Evolutionary conservation across 1,140 invertebrate genomes (phyloP).

Genomic region (Argopecten irradians): DNA sequence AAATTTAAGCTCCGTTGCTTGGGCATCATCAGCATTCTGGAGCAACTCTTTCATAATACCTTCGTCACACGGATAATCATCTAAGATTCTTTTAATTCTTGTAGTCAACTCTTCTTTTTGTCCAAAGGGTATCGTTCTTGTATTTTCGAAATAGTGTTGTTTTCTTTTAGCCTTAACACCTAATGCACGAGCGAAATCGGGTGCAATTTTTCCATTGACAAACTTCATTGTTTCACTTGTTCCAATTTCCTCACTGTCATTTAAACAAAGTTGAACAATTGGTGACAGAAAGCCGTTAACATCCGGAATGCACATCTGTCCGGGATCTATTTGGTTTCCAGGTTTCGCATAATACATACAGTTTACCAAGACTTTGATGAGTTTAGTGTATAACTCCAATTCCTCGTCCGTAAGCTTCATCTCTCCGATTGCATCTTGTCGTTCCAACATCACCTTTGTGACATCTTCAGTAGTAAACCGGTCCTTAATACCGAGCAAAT

Average conservation of each 20-base stretch:
- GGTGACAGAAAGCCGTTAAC: constrained; percentile 42
- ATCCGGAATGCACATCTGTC: constrained; percentile 55
- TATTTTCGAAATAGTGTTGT: constrained; percentile 39
- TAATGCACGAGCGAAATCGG: constrained; percentile 47
- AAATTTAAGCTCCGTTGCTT: constrained; percentile 71
- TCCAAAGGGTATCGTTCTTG: constrained; percentile 59
- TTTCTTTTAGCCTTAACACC: constrained; percentile 63
- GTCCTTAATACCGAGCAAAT: constrained; percentile 44
- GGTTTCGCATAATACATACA: not conserved
- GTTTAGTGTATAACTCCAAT: constrained; percentile 13
- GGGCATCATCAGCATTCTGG: constrained; percentile 78
- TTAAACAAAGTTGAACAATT: constrained; percentile 55
- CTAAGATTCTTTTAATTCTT: constrained; percentile 66
- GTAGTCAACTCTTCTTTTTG: constrained; percentile 69
- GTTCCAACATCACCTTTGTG: constrained; percentile 26
- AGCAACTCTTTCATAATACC: constrained; percentile 70
- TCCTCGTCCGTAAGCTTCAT: not conserved
- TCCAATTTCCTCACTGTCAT: constrained; percentile 51
- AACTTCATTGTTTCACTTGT: constrained; percentile 54
- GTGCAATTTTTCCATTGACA: constrained; percentile 54
- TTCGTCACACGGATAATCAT: constrained; percentile 67
- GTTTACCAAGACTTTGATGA: constrained; percentile 33
- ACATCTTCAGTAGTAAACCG: constrained; percentile 25
- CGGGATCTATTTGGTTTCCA: not conserved
- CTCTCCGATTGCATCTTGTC: not conserved